These are phyloP conservation scores for Temnothorax unifasciatus DNA, from an alignment of 2,888 invertebrate species.

Conservation along the genomic window DNA sequence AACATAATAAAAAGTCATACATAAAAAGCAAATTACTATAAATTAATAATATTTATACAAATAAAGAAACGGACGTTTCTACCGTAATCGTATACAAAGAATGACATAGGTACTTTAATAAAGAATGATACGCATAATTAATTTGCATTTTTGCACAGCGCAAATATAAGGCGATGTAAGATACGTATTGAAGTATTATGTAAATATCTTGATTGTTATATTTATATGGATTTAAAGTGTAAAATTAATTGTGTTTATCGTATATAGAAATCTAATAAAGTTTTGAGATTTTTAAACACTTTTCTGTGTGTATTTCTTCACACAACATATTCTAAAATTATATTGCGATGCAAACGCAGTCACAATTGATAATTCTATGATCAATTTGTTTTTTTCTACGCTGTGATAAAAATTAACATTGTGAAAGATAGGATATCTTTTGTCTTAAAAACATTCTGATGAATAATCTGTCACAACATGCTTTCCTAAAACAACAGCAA, in stretches of 20 bases:
- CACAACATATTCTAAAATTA: not conserved
- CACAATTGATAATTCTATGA: not conserved
- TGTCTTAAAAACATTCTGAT: not conserved
- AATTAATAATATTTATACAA: not conserved
- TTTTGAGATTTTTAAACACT: not conserved
- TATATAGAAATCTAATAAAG: not conserved
- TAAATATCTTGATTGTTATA: not conserved
- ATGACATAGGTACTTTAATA: not conserved
- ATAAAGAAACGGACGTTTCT: conserved; percentile 10
- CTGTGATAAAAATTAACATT: not conserved
- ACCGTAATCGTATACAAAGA: not conserved
- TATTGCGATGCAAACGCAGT: not conserved
- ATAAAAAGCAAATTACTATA: not conserved
- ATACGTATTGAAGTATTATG: not conserved
- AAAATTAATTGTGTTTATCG: not conserved
- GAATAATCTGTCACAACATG: not conserved
- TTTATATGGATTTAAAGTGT: not conserved
- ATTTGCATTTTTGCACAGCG: not conserved
- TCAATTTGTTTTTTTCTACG: not conserved
- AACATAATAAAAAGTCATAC: not conserved
- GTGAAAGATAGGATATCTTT: not conserved
- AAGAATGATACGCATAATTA: not conserved
- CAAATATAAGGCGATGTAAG: not conserved
- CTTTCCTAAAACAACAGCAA: not conserved
- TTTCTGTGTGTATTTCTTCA: not conserved